phyloP scores from a whole-genome alignment of 53 echinoderm and acorn worm genomes.

The Hippasteria phrygiana region DNA sequence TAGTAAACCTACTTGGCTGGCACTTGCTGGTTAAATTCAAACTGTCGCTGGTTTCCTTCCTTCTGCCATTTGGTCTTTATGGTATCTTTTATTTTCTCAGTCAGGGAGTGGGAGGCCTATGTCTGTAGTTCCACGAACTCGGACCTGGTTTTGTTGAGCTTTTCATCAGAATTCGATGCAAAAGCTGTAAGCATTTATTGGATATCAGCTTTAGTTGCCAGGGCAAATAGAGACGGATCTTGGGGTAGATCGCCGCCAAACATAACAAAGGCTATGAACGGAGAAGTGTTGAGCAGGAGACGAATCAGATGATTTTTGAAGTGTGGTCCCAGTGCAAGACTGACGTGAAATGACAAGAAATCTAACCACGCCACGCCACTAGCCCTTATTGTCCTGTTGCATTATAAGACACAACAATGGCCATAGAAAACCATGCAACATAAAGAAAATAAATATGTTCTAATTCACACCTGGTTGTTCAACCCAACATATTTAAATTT shows the following conservation, averaged over 20 bases:
- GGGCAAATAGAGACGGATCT: not conserved
- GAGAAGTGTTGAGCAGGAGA: no score
- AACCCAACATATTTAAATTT: no score
- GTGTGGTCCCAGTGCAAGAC: no score
- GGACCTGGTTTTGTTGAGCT: not conserved
- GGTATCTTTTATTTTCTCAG: not conserved
- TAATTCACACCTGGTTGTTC: no score
- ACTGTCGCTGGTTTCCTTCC: constrained; percentile 6
- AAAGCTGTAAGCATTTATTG: not conserved
- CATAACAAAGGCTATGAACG: no score
- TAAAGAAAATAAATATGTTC: no score
- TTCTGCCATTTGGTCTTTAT: not conserved
- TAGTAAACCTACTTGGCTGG: not conserved
- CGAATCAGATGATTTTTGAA: no score
- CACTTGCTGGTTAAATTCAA: constrained; percentile 6
- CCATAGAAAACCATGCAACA: no score
- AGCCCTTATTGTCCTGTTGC: no score
- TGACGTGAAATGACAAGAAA: no score
- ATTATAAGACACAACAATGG: no score
- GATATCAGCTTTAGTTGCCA: not conserved
- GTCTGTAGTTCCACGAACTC: not conserved
- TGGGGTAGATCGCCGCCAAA: not conserved
- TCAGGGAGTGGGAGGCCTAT: not conserved
- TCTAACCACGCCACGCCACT: no score
- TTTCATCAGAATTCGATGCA: not conserved